Base-by-base conservation (phyloP, 2,888 invertebrate species). In the Stenolophus ochropezus region DNA sequence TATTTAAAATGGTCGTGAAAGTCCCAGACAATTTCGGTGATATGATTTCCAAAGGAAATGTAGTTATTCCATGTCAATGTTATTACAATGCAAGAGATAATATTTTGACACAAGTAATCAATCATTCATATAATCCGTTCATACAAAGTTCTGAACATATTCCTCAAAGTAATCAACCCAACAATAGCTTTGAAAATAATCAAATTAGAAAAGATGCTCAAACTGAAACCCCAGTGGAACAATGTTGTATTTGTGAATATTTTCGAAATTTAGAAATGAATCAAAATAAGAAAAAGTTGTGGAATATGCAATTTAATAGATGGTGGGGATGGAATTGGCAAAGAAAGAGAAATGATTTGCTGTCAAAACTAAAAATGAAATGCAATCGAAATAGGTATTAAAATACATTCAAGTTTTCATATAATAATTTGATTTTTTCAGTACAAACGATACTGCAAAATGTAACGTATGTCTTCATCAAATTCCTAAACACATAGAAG, bases 301-400 rank as follows among this genome's bases (percentile, higher is more conserved):
- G 84, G 85, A 83, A 85, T 80, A 77, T 79, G 14, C 84, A 83
- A 53, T 85, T 84, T 76, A 83, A 83, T 21, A 80, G 84, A n/a
- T 85, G 85, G 85, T 84, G 84, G 85, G 84, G 85, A 14, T 85
- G 84, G 84, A 83, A 84, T 56, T 84, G 85, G 84, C 69, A 84
- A 14, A 82, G 83, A 76, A 84, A 83, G 83, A 76, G 83, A 0
- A 83, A 84, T 49, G 82, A 84, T 53, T 74, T 82, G 23, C 27
- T 83, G 11, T 27, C 49, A 6, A 81, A 81, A 61, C 75, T 75
- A 18, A 61, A 73, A 16, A 49, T 21, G 4, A 75, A 75, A 27
- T 4, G 16, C 33, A 25, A 53, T 25, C 53, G 53, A 56, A 11
- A 21, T 14, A 8, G 5, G 11, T 21, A 8, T 16, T 69, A 69